These are phyloP conservation scores for Elgaria multicarinata DNA, from an alignment of 2,113 vertebrate genomes.

Conservation along the genomic window DNA sequence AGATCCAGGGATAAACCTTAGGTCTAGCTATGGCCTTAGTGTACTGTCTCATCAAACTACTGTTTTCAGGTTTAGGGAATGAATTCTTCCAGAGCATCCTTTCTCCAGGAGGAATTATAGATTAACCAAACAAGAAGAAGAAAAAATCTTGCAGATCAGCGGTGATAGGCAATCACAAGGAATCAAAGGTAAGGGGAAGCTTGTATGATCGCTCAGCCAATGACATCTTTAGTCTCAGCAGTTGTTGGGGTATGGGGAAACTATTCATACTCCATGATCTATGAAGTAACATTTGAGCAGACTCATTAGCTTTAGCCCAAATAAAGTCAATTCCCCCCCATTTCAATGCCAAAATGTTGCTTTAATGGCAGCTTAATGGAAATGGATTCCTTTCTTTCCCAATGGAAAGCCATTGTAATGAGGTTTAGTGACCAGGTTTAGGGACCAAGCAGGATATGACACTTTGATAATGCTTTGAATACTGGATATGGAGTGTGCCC, in stretches of 20 bases:
- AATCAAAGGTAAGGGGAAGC: neutral
- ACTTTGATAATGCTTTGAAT: no score
- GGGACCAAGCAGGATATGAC: no score
- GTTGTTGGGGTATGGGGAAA: neutral
- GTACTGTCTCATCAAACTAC: constrained; percentile 18
- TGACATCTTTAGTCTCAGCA: neutral
- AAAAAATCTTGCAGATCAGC: neutral
- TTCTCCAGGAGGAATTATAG: constrained; percentile 18
- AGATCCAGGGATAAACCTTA: no score
- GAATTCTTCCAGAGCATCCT: neutral
- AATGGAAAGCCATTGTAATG: neutral
- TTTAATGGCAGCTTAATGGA: neutral
- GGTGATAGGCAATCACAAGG: constrained; percentile 8
- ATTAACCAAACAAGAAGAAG: constrained; percentile 13
- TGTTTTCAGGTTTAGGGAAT: neutral
- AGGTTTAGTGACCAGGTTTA: neutral
- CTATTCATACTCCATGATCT: neutral
- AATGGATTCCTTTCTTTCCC: neutral
- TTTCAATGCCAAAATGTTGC: neutral
- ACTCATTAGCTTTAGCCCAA: neutral
- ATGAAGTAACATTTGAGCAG: neutral
- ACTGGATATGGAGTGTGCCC: no score
- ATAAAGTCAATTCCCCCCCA: neutral
- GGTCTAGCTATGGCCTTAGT: no score
- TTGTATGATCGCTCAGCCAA: neutral